A percentile compares a stretch with the other conserved stretches of the same genome.
Conservation (phyloP, 2,113 vertebrate species). For the Garra rufa region DNA sequence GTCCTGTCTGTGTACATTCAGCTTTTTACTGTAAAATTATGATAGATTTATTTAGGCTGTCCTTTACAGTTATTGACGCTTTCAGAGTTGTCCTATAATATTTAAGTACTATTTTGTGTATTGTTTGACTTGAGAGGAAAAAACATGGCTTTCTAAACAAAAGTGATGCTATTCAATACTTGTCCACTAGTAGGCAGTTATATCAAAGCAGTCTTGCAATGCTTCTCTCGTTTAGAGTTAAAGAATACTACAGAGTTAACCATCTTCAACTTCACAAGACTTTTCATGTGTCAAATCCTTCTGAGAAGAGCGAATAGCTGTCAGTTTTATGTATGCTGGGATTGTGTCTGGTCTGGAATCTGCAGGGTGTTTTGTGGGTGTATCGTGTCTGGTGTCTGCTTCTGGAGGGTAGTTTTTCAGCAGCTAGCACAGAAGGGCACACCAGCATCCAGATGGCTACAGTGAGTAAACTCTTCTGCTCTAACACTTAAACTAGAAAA, state of each 20-base stretch:
- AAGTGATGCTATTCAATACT: neutral
- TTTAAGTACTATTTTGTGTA: no score
- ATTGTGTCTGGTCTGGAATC: conserved; percentile 7
- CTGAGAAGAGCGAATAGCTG: neutral
- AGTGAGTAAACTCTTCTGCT: conserved; percentile 16
- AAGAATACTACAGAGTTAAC: neutral
- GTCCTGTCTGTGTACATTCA: neutral
- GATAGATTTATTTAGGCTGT: no score
- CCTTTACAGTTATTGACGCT: no score
- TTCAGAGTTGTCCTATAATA: no score
- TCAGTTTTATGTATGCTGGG: neutral
- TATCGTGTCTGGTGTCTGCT: conserved; percentile 18
- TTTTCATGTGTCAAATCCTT: conserved; percentile 7
- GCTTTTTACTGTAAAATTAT: no score
- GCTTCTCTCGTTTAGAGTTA: neutral
- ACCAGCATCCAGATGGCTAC: conserved; percentile 29
- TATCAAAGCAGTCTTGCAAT: neutral
- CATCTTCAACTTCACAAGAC: neutral
- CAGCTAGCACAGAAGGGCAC: conserved; percentile 14
- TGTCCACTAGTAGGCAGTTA: neutral
- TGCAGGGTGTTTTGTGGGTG: conserved; percentile 20
- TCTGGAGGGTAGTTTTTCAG: neutral
- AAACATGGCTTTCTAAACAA: neutral
- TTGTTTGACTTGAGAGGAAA: neutral
- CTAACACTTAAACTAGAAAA: neutral